phyloP scores from a whole-genome alignment of 2,797 vertebrate species.

The Propithecus perrieri region DNA sequence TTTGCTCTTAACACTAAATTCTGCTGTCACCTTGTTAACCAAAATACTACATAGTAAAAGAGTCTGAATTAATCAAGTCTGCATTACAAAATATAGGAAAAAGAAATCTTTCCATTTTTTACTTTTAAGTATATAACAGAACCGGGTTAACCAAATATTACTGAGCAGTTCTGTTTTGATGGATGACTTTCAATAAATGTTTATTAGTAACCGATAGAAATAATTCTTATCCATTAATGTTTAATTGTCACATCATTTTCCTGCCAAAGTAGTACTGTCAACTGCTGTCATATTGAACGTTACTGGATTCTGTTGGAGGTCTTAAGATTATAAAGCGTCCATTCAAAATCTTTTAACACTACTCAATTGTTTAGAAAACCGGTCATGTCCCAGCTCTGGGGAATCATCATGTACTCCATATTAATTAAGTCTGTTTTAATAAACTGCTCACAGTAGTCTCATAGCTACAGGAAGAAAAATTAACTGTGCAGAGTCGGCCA shows the following conservation, averaged over 20 bases:
- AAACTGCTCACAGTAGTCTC: background rate
- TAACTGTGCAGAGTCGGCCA: background rate
- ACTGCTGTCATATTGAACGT: background rate
- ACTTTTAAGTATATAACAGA: background rate
- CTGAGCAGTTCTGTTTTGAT: background rate
- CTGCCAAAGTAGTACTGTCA: background rate
- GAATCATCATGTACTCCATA: background rate
- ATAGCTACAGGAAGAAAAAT: background rate
- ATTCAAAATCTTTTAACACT: background rate
- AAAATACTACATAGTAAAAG: background rate
- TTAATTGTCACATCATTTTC: background rate
- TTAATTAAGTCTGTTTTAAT: background rate
- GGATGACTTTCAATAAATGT: background rate
- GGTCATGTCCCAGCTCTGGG: background rate
- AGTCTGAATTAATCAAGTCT: background rate
- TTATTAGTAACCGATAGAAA: background rate
- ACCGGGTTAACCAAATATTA: background rate
- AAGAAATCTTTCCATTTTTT: background rate
- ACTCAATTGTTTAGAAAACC: background rate
- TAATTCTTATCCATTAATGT: background rate
- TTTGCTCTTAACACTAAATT: background rate
- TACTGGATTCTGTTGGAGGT: background rate
- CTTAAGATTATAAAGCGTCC: background rate
- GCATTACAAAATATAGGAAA: background rate
- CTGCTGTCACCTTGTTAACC: background rate